Evolutionary conservation across 2,797 vertebrate genomes (phyloP).

Genomic region (Gorsachius magnificus): DNA sequence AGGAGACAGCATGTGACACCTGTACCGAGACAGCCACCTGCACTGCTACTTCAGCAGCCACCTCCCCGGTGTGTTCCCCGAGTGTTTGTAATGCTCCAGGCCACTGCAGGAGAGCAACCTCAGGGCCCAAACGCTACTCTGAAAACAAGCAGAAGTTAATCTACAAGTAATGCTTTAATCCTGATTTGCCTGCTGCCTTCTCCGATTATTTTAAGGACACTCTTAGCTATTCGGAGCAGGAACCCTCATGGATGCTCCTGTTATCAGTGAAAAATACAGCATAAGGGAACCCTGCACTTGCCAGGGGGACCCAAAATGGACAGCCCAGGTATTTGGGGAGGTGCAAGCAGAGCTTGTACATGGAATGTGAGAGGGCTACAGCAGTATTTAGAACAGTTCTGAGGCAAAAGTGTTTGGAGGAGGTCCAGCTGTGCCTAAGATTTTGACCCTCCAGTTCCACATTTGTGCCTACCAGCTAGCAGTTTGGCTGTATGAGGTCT

Average conservation of each 20-base stretch:
- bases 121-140: background rate
- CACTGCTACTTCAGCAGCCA: background rate
- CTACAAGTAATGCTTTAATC: background rate
- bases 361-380: background rate
- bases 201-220: background rate
- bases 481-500: fast-evolving
- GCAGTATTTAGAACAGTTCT: background rate
- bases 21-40: fast-evolving
- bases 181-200: background rate
- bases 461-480: background rate
- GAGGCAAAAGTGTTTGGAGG: background rate
- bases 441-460: background rate
- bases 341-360: background rate
- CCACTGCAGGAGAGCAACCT: background rate
- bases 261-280: background rate
- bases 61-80: fast-evolving
- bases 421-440: background rate
- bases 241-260: background rate
- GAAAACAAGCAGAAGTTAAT: background rate
- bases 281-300: background rate
- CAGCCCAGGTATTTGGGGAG: background rate
- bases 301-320: fast-evolving
- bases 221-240: background rate
- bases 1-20: fast-evolving
- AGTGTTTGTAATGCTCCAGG: background rate